These are phyloP conservation scores for Crossaster papposus DNA, from an alignment of 53 echinoderm and acorn worm genomes.

Conservation along the genomic window DNA sequence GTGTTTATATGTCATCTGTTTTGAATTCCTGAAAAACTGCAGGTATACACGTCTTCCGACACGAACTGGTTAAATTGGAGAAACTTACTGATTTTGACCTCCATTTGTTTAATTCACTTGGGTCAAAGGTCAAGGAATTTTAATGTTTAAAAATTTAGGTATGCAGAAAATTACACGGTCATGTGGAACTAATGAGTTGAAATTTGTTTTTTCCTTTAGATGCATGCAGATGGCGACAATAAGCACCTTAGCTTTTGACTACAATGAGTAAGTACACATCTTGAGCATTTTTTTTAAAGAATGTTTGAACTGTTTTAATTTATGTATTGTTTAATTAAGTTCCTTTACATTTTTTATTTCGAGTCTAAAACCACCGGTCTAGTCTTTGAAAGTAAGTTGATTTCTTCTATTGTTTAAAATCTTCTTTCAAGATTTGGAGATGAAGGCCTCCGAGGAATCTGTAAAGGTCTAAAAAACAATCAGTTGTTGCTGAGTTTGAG, in stretches of 20 bases:
- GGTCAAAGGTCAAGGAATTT: neutral
- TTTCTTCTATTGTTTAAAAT: neutral
- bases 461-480: constrained; percentile 83
- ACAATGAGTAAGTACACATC: constrained; percentile 90
- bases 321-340: neutral
- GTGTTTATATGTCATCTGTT: too few relatives aligned
- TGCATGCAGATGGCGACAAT: constrained; percentile 58
- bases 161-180: too few relatives aligned
- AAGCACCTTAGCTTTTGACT: constrained; percentile 79
- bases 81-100: too few relatives aligned
- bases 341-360: neutral
- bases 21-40: too few relatives aligned
- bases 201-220: constrained; percentile 27
- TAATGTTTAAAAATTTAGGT: neutral
- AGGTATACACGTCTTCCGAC: too few relatives aligned
- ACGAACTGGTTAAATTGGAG: too few relatives aligned
- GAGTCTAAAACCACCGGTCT: neutral
- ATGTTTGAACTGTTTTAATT: neutral
- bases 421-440: constrained; percentile 85
- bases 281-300: neutral
- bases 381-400: neutral
- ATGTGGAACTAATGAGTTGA: too few relatives aligned
- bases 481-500: constrained; percentile 83
- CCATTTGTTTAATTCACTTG: neutral
- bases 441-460: constrained; percentile 83